Conservation (phyloP, 2,113 vertebrate species). For the Platysternon megacephalum region DNA sequence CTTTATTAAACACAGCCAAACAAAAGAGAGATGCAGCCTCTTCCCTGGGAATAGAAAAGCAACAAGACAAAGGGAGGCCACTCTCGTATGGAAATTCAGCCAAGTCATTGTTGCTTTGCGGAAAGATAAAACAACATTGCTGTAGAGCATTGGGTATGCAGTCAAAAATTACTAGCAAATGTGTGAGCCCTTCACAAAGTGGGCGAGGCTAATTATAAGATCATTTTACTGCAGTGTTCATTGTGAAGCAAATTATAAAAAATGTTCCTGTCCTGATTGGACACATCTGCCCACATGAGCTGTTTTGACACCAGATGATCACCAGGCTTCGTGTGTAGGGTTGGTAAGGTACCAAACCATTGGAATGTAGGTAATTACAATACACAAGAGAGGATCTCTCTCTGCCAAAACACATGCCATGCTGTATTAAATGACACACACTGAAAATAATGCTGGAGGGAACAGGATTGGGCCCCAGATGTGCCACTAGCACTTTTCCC, state of each 20-base stretch:
- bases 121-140: background rate
- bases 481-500: background rate
- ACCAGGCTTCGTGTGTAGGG: background rate
- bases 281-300: background rate
- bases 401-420: background rate
- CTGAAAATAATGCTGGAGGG: background rate
- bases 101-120: background rate
- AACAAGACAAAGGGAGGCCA: background rate
- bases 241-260: conserved; percentile 22
- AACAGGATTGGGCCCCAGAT: background rate
- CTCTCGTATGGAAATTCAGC: background rate
- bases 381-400: background rate
- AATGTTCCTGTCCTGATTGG: background rate
- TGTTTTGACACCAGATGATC: background rate
- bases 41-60: background rate
- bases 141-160: background rate
- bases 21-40: background rate
- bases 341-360: background rate
- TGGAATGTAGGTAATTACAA: background rate
- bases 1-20: background rate
- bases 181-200: background rate
- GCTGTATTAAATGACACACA: background rate
- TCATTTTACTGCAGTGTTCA: background rate
- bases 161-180: background rate
- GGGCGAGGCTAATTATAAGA: background rate